Percentiles rank a stretch among this genome's conserved stretches.
phyloP scores from a whole-genome alignment of 2,888 invertebrate species.

The Maniola hyperantus region DNA sequence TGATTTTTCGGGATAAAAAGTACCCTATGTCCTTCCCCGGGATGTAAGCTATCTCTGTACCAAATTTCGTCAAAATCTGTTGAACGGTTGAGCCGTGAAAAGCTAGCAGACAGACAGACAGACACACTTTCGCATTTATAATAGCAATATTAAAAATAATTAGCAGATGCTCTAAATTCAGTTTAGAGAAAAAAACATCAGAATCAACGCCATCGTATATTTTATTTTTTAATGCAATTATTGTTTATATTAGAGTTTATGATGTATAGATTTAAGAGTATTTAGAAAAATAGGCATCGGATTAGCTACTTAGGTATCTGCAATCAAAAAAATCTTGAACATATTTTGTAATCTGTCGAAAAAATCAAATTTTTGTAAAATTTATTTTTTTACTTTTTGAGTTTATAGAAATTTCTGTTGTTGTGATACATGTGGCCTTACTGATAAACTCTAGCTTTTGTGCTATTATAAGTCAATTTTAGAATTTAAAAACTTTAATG shows the following conservation, averaged over 20 bases:
- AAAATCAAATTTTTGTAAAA: neutral
- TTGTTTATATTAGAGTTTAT: neutral
- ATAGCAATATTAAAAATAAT: no score
- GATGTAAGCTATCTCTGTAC: no score
- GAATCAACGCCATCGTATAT: neutral
- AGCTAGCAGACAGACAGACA: no score
- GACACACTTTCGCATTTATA: no score
- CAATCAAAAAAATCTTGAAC: no score
- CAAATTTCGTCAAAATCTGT: no score
- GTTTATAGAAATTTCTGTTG: neutral
- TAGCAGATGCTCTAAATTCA: no score
- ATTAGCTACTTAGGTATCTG: no score
- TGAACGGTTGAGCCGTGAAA: no score
- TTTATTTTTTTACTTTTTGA: neutral
- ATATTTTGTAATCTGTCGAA: neutral
- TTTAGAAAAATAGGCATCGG: neutral
- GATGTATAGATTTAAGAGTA: neutral
- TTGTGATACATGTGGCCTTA: constrained; percentile 6
- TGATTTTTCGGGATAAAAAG: no score
- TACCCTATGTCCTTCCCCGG: no score
- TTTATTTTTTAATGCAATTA: neutral
- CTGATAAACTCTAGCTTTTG: neutral
- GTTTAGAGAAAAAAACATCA: no score
- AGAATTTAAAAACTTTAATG: neutral
- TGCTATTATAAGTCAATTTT: neutral